Percentiles rank a stretch among this genome's conserved stretches.
Evolutionary conservation across 2,888 invertebrate genomes (phyloP).

Genomic region (Bedellia somnulentella): DNA sequence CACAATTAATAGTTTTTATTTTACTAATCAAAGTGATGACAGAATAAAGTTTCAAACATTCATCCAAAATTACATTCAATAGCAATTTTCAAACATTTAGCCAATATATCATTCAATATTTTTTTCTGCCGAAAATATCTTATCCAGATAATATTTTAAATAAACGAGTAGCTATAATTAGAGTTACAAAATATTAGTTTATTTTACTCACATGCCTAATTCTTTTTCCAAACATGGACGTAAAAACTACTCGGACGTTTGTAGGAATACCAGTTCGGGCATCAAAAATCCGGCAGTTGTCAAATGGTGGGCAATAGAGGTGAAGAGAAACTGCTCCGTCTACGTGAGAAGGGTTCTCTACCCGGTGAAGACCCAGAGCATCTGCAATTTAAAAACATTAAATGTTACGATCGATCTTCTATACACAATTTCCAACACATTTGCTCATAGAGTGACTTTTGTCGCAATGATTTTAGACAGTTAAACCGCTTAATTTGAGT

Average conservation of each 20-base stretch:
- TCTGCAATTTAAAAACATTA: constrained; percentile 59
- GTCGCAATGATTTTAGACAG: too few relatives aligned
- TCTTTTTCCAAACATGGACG: constrained; percentile 86
- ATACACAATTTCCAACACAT: neutral
- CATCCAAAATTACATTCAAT: neutral
- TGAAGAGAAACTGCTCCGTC: constrained; percentile 91
- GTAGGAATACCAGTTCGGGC: constrained; percentile 82
- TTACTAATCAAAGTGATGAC: too few relatives aligned
- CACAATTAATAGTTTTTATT: too few relatives aligned
- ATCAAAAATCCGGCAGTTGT: constrained; percentile 87
- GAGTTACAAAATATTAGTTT: too few relatives aligned
- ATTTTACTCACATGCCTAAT: constrained; percentile 66
- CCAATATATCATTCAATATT: neutral
- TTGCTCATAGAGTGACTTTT: too few relatives aligned
- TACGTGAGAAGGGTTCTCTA: constrained; percentile 90
- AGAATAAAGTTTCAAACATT: too few relatives aligned
- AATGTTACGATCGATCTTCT: neutral
- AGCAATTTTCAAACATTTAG: neutral
- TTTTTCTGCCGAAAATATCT: neutral
- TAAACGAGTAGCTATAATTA: too few relatives aligned
- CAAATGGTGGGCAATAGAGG: constrained; percentile 93
- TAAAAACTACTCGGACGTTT: constrained; percentile 77
- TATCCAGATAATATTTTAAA: neutral
- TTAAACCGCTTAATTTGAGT: too few relatives aligned
- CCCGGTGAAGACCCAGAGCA: constrained; percentile 90